phyloP scores from a whole-genome alignment of 1,140 invertebrate species.

The Aethina tumida region DNA sequence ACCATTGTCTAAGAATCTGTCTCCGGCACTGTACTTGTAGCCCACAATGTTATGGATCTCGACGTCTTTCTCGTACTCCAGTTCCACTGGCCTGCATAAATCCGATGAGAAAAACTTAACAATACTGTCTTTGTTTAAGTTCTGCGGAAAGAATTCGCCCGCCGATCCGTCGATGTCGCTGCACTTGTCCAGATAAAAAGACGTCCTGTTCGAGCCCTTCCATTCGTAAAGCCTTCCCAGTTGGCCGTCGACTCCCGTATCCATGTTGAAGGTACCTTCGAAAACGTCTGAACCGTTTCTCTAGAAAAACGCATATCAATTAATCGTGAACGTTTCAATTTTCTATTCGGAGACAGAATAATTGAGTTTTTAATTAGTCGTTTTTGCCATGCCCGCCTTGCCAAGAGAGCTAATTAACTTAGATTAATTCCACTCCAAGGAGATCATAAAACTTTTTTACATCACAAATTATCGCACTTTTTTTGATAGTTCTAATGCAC shows the following conservation, averaged over 20 bases:
- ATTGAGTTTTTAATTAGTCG: neutral
- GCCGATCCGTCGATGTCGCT: conserved; percentile 48
- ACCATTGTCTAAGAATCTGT: conserved; percentile 50
- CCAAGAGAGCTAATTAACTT: neutral
- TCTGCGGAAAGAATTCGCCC: conserved; percentile 65
- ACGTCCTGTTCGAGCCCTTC: conserved; percentile 42
- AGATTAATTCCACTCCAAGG: neutral
- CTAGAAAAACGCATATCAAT: conserved; percentile 33
- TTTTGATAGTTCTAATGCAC: no score
- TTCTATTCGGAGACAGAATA: neutral
- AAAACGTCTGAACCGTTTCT: conserved; percentile 37
- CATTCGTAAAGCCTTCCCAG: conserved; percentile 44
- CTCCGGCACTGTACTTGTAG: conserved; percentile 42
- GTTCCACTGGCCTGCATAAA: conserved; percentile 46
- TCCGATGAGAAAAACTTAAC: conserved; percentile 56
- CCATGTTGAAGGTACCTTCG: conserved; percentile 29
- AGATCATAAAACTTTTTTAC: no score
- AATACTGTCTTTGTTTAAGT: conserved; percentile 43
- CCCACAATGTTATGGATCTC: conserved; percentile 40
- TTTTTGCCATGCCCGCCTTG: neutral
- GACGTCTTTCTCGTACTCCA: conserved; percentile 22
- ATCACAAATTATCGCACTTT: no score
- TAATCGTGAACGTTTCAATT: neutral
- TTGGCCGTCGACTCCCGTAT: conserved; percentile 22
- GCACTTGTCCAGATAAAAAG: conserved; percentile 37